Evolutionary conservation across 2,888 invertebrate genomes (phyloP), one percentile per base, ranked within the genome.

Genomic region (Brenthis ino): DNA sequence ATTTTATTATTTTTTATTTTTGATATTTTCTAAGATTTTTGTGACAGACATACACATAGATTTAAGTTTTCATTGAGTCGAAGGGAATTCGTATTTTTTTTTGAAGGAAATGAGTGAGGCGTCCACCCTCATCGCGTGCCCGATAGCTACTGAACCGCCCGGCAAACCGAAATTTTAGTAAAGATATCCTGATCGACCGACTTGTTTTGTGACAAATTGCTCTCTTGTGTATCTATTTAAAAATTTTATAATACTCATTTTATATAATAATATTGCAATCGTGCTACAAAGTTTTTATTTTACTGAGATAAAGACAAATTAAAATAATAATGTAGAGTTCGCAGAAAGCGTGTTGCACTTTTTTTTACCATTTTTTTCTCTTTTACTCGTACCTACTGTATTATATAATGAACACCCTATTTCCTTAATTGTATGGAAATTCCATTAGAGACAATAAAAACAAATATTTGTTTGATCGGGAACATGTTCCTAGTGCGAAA

Each of bases 101-200:
- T 63, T 63, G 37, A 37, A 20, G 51, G 63, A 14, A 63, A 63
- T 54, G 73, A 73, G 69, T 66, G 71, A 69, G 68, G 75, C 81
- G 80, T 71, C 79, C 77, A 74, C 72, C 75, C 76, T 69, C 74
- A 48, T 67, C 77, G 74, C 73, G 71, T 76, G 69, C 74, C 69
- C 77, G 79, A 67, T 71, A 72, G 69, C 76, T 68, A 81, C 81
- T 81, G 80, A 78, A 72, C 65, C 66, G 73, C 72, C 74, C 72
- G 77, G 37, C 37, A 75, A 78, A 77, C 77, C 74, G 75, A 75
- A 76, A 77, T 58, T 74, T 77, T 76, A 74, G 77, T 77, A 77
- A 79, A 79, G 79, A 80, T 77, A 73, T 71, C 73, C 68, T 71
- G 77, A 77, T 75, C 65, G 53, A 20, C 13, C 51, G 63, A 63